These are phyloP conservation scores for Agrypnia vestita DNA, from an alignment of 1,140 invertebrate genomes.

Conservation along the genomic window DNA sequence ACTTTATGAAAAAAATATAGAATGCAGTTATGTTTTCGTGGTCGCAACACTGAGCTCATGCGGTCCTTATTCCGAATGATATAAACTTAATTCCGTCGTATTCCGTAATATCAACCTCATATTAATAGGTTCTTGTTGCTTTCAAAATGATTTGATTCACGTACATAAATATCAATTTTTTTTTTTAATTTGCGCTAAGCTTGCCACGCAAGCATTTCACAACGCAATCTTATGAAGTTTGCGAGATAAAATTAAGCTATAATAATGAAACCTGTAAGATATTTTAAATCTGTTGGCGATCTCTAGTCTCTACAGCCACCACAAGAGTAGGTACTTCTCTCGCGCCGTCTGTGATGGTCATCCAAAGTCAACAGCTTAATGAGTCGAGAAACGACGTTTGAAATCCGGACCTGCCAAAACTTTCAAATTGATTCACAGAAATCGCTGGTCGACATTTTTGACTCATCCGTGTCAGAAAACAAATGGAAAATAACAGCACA, in stretches of 20 bases:
- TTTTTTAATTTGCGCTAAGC: too few relatives aligned
- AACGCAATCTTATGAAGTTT: background rate
- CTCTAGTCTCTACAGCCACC: too few relatives aligned
- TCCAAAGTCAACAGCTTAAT: slow-evolving; percentile 8
- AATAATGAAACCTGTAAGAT: too few relatives aligned
- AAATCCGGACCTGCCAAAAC: slow-evolving; percentile 8
- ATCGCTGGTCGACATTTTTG: slow-evolving; percentile 7
- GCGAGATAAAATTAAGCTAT: background rate
- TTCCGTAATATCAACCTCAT: too few relatives aligned
- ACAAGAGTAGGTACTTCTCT: background rate
- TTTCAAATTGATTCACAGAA: slow-evolving; percentile 20
- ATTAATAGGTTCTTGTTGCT: too few relatives aligned
- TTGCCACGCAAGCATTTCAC: too few relatives aligned
- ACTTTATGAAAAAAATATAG: too few relatives aligned
- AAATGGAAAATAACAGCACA: background rate
- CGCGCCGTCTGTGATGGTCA: background rate
- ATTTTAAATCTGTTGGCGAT: too few relatives aligned
- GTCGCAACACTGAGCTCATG: too few relatives aligned
- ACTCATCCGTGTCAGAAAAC: background rate
- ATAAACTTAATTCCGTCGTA: too few relatives aligned
- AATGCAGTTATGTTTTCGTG: too few relatives aligned
- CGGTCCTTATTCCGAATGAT: too few relatives aligned
- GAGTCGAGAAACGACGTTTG: background rate
- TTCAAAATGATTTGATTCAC: background rate
- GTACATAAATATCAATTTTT: background rate